Evolutionary conservation across 2,888 invertebrate species (phyloP), one percentile per base, ranked within the genome.

Genomic region (Rugalucina vietnamica): DNA sequence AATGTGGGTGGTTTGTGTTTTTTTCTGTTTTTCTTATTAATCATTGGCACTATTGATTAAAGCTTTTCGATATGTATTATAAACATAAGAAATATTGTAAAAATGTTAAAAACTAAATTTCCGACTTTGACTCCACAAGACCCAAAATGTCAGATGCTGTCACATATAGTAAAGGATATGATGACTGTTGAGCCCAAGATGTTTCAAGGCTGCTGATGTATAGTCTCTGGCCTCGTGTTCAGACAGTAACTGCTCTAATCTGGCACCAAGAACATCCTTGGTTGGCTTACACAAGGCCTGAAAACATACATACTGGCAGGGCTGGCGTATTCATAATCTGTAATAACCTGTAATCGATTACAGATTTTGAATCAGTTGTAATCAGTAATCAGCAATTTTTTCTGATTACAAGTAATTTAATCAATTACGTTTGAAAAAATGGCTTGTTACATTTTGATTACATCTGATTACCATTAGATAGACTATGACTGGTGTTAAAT

Each of bases 261-360:
- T 78, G 0, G 37, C 73, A 0, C 72, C 65, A 76, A 88, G 79
- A 3, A 85, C 24, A 1, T 82, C 85, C 24, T 83, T 74, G 24
- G 77, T 49, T 29, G 90, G 89, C 72, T 87, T 89, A 73, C 89
- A 90, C 74, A 88, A 65, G 21, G 84, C 73, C 90, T 90, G 82
- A 32, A 79, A 65, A 29, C n/a, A n/a, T n/a, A n/a, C n/a, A n/a
- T n/a, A n/a, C n/a, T n/a, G n/a, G n/a, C n/a, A n/a, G n/a, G n/a
- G n/a, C n/a, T n/a, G n/a, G n/a, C n/a, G n/a, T n/a, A n/a, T n/a
- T n/a, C n/a, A n/a, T n/a, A n/a, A n/a, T n/a, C n/a, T n/a, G n/a
- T n/a, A n/a, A n/a, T n/a, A n/a, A n/a, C n/a, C n/a, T n/a, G n/a
- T n/a, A n/a, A n/a, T n/a, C n/a, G n/a, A n/a, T n/a, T n/a, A n/a